phyloP scores from a whole-genome alignment of 2,113 vertebrate species.

The Etheostoma cragini region DNA sequence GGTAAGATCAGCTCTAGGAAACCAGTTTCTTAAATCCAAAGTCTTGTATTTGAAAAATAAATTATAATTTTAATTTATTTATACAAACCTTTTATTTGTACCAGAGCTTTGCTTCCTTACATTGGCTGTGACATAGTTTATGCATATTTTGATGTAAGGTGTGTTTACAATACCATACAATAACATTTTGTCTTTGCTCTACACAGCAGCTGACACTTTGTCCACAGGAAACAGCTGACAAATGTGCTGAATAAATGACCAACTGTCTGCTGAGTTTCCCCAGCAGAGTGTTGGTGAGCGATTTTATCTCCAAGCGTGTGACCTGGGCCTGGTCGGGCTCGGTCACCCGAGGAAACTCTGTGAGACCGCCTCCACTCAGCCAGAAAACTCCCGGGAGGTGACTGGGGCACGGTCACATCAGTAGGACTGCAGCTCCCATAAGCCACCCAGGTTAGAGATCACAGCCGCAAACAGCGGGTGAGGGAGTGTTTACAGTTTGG shows the following conservation, averaged over 20 bases:
- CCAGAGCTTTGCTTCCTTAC: background rate
- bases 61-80: background rate
- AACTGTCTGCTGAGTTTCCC: constrained; percentile 39
- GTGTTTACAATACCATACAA: too few relatives aligned
- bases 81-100: background rate
- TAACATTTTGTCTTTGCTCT: background rate
- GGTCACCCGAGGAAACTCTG: constrained; percentile 53
- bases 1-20: background rate
- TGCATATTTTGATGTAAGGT: constrained; percentile 3
- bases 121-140: background rate
- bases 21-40: background rate
- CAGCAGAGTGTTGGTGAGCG: constrained; percentile 40
- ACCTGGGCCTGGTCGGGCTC: constrained; percentile 42
- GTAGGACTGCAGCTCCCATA: constrained; percentile 51
- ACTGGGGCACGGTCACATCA: constrained; percentile 52
- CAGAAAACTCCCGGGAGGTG: constrained; percentile 59
- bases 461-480: constrained; percentile 38
- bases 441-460: constrained; percentile 53
- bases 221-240: constrained; percentile 46
- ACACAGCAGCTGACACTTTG: constrained; percentile 26
- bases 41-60: background rate
- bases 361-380: constrained; percentile 45
- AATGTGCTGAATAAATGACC: constrained; percentile 54
- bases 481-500: constrained; percentile 61
- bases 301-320: constrained; percentile 31